These are phyloP conservation scores for Leptobrachium leishanense DNA, from an alignment of 2,113 vertebrate species.

Conservation along the genomic window DNA sequence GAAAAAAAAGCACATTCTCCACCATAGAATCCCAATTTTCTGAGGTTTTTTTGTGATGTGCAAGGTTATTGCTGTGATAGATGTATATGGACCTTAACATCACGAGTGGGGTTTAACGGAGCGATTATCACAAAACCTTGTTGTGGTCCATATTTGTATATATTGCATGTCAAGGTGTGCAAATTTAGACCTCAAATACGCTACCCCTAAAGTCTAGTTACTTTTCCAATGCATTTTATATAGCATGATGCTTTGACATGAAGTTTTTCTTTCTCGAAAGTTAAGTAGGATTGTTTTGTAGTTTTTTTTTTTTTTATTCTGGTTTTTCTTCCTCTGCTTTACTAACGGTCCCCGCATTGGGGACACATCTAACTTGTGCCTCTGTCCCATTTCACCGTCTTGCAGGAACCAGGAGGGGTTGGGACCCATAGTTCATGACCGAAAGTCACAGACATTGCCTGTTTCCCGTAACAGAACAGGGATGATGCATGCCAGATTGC, in stretches of 20 bases:
- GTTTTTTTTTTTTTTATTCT: slow-evolving; percentile 42
- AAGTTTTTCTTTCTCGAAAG: slow-evolving; percentile 45
- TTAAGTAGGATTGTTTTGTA: too few relatives aligned
- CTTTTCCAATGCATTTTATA: not conserved
- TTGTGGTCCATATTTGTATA: not conserved
- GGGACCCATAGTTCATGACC: slow-evolving; percentile 94
- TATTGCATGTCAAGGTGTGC: not conserved
- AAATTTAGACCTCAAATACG: not conserved
- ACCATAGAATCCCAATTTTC: too few relatives aligned
- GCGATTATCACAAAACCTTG: too few relatives aligned
- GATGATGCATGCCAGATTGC: slow-evolving; percentile 98
- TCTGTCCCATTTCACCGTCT: slow-evolving; percentile 85
- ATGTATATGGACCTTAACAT: too few relatives aligned
- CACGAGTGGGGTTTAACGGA: too few relatives aligned
- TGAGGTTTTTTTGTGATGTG: too few relatives aligned
- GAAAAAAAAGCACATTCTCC: too few relatives aligned
- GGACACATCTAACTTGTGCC: slow-evolving; percentile 81
- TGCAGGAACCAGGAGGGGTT: slow-evolving; percentile 97
- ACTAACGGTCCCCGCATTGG: slow-evolving; percentile 73
- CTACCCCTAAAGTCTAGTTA: not conserved
- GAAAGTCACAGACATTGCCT: slow-evolving; percentile 99
- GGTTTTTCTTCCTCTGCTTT: slow-evolving; percentile 60
- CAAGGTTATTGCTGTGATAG: too few relatives aligned
- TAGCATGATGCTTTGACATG: slow-evolving; percentile 47
- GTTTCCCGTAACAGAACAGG: slow-evolving; percentile 99